phyloP scores from a whole-genome alignment of 2,888 invertebrate genomes.

The Heliconius ethilla region DNA sequence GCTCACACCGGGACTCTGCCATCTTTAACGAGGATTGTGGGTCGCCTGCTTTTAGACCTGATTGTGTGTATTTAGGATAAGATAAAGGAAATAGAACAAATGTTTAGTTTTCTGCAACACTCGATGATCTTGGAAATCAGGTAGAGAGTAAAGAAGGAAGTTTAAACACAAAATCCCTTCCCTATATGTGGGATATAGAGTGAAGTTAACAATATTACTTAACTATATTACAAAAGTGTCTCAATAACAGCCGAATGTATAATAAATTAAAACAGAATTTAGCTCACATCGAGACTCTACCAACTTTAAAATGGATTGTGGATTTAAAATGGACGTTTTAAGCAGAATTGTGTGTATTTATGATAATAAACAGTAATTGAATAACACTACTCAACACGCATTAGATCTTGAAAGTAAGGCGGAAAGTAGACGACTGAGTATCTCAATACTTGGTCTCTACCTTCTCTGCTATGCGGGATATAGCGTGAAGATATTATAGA shows the following conservation, averaged over 20 bases:
- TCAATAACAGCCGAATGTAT: conserved; percentile 44
- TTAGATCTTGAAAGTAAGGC: neutral
- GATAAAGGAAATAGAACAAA: neutral
- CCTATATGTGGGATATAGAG: no score
- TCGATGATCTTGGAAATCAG: no score
- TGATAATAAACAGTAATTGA: conserved; percentile 40
- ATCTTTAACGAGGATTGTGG: conserved; percentile 25
- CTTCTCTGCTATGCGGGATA: neutral
- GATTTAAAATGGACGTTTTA: conserved; percentile 32
- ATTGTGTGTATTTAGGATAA: conserved; percentile 51
- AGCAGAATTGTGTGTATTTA: conserved; percentile 50
- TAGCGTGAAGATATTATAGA: conserved; percentile 20
- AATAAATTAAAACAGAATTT: conserved; percentile 45
- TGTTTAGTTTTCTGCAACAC: no score
- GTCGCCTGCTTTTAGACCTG: conserved; percentile 39
- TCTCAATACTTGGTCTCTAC: neutral
- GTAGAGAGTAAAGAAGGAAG: no score
- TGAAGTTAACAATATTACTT: no score
- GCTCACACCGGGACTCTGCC: conserved; percentile 30
- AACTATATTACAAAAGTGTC: conserved; percentile 35
- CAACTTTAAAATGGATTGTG: conserved; percentile 20
- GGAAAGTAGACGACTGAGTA: neutral
- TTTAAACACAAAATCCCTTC: no score
- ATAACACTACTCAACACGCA: neutral
- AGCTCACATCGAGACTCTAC: conserved; percentile 29